Base-by-base conservation (phyloP, 2,888 invertebrate species). In the Atethmia centrago region DNA sequence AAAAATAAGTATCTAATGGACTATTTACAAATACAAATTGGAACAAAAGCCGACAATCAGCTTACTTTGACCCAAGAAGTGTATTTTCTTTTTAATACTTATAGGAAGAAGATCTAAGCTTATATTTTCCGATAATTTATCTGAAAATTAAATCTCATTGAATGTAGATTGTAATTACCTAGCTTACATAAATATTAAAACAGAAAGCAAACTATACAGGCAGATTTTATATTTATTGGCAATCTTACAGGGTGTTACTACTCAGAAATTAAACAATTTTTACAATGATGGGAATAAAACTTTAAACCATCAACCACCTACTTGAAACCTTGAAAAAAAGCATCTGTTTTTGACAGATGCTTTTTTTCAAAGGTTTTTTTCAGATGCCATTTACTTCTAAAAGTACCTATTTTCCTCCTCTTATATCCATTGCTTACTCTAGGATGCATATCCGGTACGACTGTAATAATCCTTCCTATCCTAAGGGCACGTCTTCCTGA, bases 11-110 rank as follows among this genome's bases (percentile, higher is more conserved):
- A 58, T 31, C 0, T 31, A 28, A 25, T 40, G 9, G 19, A 25
- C 12, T 67, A 77, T 62, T 66, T 49, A 77, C 53, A 67, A 28
- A 53, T 53, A 53, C 19, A 70, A 21, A 71, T 45, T 55, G 25
- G 21, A 45, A 71, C 40, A 58, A 40, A 67, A 42, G 4, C 28
- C 14, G 9, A 10, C 47, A 45, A 36, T 61, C 40, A 3, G 5
- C 61, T 16, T 61, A 61, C 40, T 28, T 28, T 49, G 1, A 72
- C 40, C 28, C 4, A 31, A 2, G 9, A n/a, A 58, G 14, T 72
- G 3, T 58, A 28, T 28, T 28, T 58, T 42, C 25, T 40, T 47
- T 5, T 53, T 2, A 21, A 36, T 28, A 56, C 8, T 36, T 47
- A 36, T 16, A 28, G 0, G 40, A 71, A 21, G 5, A 16, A 28